These are phyloP conservation scores for Boulengeromyrus knoepffleri DNA, from an alignment of 2,113 vertebrate species.

Conservation along the genomic window DNA sequence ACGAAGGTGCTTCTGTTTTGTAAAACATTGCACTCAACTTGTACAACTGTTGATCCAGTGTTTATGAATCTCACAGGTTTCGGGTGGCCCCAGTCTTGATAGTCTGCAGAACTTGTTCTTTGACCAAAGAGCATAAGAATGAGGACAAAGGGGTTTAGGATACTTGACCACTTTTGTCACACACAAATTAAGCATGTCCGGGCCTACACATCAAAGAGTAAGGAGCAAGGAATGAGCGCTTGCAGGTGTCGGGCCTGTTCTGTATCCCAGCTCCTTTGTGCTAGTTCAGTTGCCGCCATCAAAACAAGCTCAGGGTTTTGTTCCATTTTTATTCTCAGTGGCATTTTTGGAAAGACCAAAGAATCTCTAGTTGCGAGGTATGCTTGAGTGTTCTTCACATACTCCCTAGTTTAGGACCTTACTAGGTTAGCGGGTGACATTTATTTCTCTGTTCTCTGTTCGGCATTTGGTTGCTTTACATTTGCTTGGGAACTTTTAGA, in stretches of 20 bases:
- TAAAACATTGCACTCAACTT: conserved; percentile 16
- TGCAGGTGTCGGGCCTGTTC: conserved; percentile 28
- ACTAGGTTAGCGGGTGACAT: not conserved
- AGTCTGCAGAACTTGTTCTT: conserved; percentile 15
- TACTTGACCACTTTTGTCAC: not conserved
- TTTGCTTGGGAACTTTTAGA: not conserved
- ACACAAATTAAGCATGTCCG: not conserved
- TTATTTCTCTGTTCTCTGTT: not conserved
- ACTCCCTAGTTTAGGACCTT: not conserved
- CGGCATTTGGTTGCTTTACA: not conserved
- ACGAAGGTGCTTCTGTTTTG: not conserved
- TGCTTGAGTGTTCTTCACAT: not conserved
- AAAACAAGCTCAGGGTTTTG: not conserved
- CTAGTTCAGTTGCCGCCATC: not conserved
- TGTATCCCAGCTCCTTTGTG: not conserved
- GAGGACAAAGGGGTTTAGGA: conserved; percentile 17
- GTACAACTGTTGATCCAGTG: conserved; percentile 32
- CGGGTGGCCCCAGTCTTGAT: conserved; percentile 23
- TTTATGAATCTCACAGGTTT: conserved; percentile 31
- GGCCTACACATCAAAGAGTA: conserved; percentile 25
- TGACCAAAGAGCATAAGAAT: not conserved
- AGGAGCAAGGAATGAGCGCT: conserved; percentile 36
- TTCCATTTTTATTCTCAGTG: not conserved
- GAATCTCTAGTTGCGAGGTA: not conserved
- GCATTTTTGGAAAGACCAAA: not conserved